A percentile compares a stretch with the other conserved stretches of the same genome.
phyloP scores from a whole-genome alignment of 2,888 invertebrate species.

The Hirtodrosophila cameraria region DNA sequence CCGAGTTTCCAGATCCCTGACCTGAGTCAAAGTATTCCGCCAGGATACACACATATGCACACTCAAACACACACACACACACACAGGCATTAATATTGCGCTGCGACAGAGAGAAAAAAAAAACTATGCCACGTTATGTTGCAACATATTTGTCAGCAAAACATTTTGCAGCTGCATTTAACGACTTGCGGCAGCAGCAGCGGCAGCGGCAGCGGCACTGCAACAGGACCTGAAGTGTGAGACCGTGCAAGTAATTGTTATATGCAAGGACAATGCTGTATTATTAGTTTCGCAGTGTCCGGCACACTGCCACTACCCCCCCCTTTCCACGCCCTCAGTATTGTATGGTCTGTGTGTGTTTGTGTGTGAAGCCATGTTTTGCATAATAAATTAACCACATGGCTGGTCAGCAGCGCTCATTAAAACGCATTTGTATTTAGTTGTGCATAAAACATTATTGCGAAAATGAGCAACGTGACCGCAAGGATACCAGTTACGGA shows the following conservation, averaged over 20 bases:
- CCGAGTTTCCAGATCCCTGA: background rate
- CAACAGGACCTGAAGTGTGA: conserved; percentile 10
- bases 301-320: conserved; percentile 1
- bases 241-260: conserved; percentile 70
- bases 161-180: conserved; percentile 56
- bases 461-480: conserved; percentile 76
- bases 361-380: conserved; percentile 56
- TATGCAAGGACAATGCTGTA: conserved; percentile 63
- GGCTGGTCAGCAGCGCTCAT: conserved; percentile 67
- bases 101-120: conserved; percentile 36
- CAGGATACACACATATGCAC: too few relatives aligned
- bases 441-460: conserved; percentile 76
- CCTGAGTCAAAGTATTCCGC: conserved; percentile 8
- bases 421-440: conserved; percentile 78
- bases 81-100: background rate
- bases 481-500: conserved; percentile 22
- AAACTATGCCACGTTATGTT: conserved; percentile 52
- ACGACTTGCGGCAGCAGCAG: conserved; percentile 39
- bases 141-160: conserved; percentile 47
- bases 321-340: too few relatives aligned
- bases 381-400: conserved; percentile 77
- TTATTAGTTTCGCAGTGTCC: conserved; percentile 57
- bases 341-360: conserved; percentile 5
- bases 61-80: too few relatives aligned
- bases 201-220: conserved; percentile 7